These are phyloP conservation scores for Eutolmus rufibarbis DNA, from an alignment of 2,888 invertebrate species.

Conservation along the genomic window DNA sequence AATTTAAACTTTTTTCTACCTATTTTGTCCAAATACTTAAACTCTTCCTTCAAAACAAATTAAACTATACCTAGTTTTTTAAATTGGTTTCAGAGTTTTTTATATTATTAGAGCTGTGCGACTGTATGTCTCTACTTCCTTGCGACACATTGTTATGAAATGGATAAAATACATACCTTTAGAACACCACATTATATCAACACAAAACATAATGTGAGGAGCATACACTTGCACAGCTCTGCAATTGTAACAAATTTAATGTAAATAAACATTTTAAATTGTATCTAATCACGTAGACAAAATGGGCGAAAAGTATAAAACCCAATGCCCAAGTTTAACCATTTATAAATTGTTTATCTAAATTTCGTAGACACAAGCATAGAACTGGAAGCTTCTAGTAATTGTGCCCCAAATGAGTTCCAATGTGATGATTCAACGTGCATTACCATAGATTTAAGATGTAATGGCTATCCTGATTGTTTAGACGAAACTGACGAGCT, in stretches of 20 bases:
- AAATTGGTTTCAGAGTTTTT: background rate
- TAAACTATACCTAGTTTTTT: background rate
- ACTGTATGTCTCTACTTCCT: background rate
- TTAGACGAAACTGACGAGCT: conserved; percentile 70
- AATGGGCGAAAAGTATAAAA: background rate
- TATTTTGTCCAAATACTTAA: background rate
- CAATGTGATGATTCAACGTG: conserved; percentile 60
- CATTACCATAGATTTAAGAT: conserved; percentile 65
- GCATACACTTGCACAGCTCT: background rate
- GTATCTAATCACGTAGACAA: background rate
- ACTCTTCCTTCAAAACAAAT: background rate
- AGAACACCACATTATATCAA: background rate
- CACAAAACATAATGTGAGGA: background rate
- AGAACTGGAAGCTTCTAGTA: conserved; percentile 53
- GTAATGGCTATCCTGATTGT: conserved; percentile 70
- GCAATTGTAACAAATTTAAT: background rate
- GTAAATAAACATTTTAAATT: background rate
- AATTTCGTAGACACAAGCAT: conserved; percentile 48
- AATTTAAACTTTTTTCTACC: background rate
- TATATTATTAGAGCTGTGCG: background rate
- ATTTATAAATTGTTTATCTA: background rate
- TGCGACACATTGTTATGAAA: background rate
- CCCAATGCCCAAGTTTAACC: background rate
- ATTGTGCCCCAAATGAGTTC: conserved; percentile 60
- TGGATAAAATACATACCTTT: background rate